Base-by-base conservation (phyloP, 2,113 vertebrate genomes). In the Pitta sordida region DNA sequence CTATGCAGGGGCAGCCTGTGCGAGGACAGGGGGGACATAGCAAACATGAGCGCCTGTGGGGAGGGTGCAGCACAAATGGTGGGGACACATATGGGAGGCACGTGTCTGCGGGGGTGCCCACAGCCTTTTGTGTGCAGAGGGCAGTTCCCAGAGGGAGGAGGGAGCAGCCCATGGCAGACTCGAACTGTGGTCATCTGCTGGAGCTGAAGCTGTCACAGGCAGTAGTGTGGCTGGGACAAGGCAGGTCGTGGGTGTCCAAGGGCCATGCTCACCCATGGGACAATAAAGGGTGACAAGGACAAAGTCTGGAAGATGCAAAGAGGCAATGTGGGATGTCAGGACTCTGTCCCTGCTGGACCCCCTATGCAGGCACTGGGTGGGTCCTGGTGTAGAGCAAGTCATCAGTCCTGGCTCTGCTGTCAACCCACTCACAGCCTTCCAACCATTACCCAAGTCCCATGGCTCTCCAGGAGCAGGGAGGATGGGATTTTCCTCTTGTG, bases 401-500 rank as follows among this genome's bases (percentile, higher is more conserved):
- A 2, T 49, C 43, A 55, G 19, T 60, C 23, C 48, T 2, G 0
- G 43, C 37, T 82, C 74, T 2, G 3, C 52, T 79, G 52, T 48
- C 1, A 0, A 11, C 27, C 9, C 0, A 0, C 82, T 79, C 5
- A 1, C 29, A 59, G 56, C 56, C 39, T 86, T 49, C n/a, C 2
- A 3, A 29, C 26, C 27, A 26, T 49, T 39, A n/a, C 27, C 21
- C 0, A 1, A 34, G 27, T 51, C 46, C 62, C 65, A 6, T 2
- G 1, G 20, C 60, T 81, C 48, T 81, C 81, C 43, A 65, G 68
- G 17, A 74, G 29, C 20, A 78, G 19, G 15, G 24, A 89, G 10
- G 39, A 67, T 32, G 65, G 30, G 34, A 43, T 89, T 78, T 63
- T 84, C 26, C 51, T 86, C 77, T 62, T 1, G 2, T 26, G 10